A percentile compares a stretch with the other conserved stretches of the same genome.
phyloP scores from a whole-genome alignment of 92 coral and sea anemone species.

The Isaurus tuberculatus region DNA sequence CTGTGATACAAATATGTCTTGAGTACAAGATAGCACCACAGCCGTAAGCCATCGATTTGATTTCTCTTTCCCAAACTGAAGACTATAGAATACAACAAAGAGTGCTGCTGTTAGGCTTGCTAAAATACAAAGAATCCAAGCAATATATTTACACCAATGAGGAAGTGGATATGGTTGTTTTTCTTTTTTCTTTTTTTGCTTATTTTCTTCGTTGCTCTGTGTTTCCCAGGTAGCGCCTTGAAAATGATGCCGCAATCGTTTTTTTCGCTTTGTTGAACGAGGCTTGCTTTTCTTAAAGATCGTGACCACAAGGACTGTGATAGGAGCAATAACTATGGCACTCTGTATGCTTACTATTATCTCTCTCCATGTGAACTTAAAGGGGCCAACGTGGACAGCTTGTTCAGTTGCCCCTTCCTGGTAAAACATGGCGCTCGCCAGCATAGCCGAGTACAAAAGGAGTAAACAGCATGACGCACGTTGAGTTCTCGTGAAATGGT shows the following conservation, averaged over 20 bases:
- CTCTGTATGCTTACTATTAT: constrained; percentile 51
- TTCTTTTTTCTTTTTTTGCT: neutral
- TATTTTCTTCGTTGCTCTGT: neutral
- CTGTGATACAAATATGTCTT: constrained; percentile 53
- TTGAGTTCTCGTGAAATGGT: constrained; percentile 50
- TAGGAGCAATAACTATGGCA: constrained; percentile 37
- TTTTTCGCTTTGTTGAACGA: neutral
- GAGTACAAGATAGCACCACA: constrained; percentile 50
- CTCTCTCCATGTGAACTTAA: constrained; percentile 50
- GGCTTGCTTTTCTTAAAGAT: constrained; percentile 56
- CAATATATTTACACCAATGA: constrained; percentile 49
- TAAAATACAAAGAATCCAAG: constrained; percentile 54
- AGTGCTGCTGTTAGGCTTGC: constrained; percentile 46
- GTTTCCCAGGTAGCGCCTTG: neutral
- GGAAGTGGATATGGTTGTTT: constrained; percentile 33
- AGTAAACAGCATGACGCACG: constrained; percentile 55
- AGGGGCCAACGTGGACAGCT: constrained; percentile 51
- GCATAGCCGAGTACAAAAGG: constrained; percentile 48
- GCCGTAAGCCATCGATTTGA: constrained; percentile 63
- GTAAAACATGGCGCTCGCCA: constrained; percentile 64
- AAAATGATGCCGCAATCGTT: neutral
- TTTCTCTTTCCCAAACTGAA: constrained; percentile 55
- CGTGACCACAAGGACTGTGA: constrained; percentile 37
- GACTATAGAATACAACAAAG: constrained; percentile 51
- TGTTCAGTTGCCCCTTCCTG: constrained; percentile 34